Base-by-base conservation (phyloP, 2,888 invertebrate species). In the Pachydiplax longipennis region DNA sequence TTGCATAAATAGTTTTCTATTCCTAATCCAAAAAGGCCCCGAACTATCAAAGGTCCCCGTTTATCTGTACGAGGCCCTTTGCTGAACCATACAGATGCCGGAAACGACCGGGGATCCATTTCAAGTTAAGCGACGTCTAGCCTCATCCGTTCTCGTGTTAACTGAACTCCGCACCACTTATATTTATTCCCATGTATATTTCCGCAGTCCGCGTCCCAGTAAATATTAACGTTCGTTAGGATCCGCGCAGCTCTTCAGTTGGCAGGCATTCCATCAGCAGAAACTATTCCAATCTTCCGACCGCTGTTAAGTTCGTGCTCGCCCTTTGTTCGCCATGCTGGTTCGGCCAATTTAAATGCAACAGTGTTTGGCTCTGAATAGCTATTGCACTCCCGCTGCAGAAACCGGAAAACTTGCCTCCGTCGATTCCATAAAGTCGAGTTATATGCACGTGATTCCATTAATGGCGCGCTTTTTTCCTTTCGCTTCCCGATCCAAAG, bases 321-420 rank as follows among this genome's bases (percentile, higher is more conserved):
- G 83, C 53, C 37, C 61, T 61, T 87, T 87, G 87, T 87, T 87
- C 87, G 37, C 87, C 61, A 35, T 61, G 53, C 37, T 37, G 61
- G 61, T 87, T 87, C 61, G 87, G 87, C 87, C 87, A 87, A 87
- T 87, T 87, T 87, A 87, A 87, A 87, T 87, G 87, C 87, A 87
- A 87, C 87, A 87, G 87, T 87, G 61, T 65, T 61, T 87, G 87
- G 37, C 87, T 87, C 61, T 61, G 87, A 87, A 87, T 61, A 87
- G 87, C 87, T 61, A 87, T 87, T 87, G 87, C 87, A 87, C 87
- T 35, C n/a, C 58, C 58, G 83, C 83, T 61, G 83, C 83, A 83
- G 83, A 83, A 83, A 83, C 25, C 83, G 87, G 87, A 87, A 87
- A 87, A 87, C 87, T 83, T 58, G 83, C 83, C 83, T 65, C 87